Percentiles rank a stretch among this genome's conserved stretches.
Conservation (phyloP, 2,113 vertebrate genomes). For the Ceratotherium simum region DNA sequence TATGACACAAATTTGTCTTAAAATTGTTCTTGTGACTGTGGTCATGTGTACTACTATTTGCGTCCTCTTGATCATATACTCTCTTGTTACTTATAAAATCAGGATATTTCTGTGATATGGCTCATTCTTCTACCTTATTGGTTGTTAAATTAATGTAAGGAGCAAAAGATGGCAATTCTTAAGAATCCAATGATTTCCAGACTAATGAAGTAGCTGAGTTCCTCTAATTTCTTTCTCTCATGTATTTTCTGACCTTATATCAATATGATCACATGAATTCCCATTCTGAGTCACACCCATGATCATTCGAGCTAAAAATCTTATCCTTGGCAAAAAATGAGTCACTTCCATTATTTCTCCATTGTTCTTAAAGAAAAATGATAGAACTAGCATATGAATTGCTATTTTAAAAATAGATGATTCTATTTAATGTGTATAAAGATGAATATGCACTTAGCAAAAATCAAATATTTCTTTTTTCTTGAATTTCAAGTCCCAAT, state of each 20-base stretch:
- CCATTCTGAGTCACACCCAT: slow-evolving; percentile 56
- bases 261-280: slow-evolving; percentile 38
- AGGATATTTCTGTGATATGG: neutral
- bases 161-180: neutral
- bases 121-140: neutral
- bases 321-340: slow-evolving; percentile 3
- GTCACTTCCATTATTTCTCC: slow-evolving; percentile 56
- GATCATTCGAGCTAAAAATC: slow-evolving; percentile 25
- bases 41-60: neutral
- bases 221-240: slow-evolving; percentile 48
- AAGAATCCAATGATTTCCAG: neutral
- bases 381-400: slow-evolving; percentile 56
- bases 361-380: slow-evolving; percentile 64
- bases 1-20: neutral
- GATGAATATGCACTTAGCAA: neutral
- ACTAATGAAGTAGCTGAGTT: neutral
- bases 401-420: slow-evolving; percentile 69
- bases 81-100: neutral
- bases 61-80: neutral
- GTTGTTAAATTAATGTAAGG: neutral
- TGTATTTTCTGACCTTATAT: slow-evolving; percentile 57
- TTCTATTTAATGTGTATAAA: neutral
- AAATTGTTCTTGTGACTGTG: neutral
- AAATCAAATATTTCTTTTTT: slow-evolving; percentile 58
- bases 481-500: slow-evolving; percentile 42